Base-by-base conservation (phyloP, 1,140 invertebrate species). In the Helicoverpa armigera region DNA sequence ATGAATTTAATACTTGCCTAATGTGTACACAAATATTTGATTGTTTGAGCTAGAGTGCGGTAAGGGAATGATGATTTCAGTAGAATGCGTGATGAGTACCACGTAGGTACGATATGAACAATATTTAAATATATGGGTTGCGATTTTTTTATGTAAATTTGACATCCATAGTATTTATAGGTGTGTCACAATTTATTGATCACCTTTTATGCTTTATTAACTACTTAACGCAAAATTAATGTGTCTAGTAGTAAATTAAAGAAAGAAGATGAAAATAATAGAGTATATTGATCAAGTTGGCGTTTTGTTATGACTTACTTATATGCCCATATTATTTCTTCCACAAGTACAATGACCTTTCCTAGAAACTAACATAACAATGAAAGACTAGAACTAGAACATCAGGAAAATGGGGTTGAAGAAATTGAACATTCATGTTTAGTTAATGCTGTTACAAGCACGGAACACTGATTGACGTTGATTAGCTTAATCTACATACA, bases 1-100 rank as follows among this genome's bases (percentile, higher is more conserved):
- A 77, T 74, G 72, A 60, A 23, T 77, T 77, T 65, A 77, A 54
- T 67, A 67, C 75, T 67, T 54, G 50, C 75, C 75, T 56, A 77
- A 67, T 54, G 11, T 16, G 75, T 67, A 77, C 18, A 77, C 75
- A 77, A 77, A 77, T 77, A 77, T 65, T 77, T 77, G 12, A 77
- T 77, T 77, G 75, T 77, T 23, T 65, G 14, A 51, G 54, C 48
- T 67, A 54, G 60, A 75, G 73, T 51, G 48, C 43, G 43, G 50
- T 4, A 35, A 16, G 23, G 13, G 48, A 48, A n/a, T 12, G 23
- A 23, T 13, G 23, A 23, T 51, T 43, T 43, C 11, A 14, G 61
- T 43, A 4, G 75, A 65, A 77, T 77, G 61, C 75, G 50, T 77
- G 61, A 77, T 67, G 50, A 5, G 13, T 16, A 12, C 23, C 75